Evolutionary conservation across 2,888 invertebrate species (phyloP), one percentile per base, ranked within the genome.

Genomic region (Petrolisthes cinctipes): DNA sequence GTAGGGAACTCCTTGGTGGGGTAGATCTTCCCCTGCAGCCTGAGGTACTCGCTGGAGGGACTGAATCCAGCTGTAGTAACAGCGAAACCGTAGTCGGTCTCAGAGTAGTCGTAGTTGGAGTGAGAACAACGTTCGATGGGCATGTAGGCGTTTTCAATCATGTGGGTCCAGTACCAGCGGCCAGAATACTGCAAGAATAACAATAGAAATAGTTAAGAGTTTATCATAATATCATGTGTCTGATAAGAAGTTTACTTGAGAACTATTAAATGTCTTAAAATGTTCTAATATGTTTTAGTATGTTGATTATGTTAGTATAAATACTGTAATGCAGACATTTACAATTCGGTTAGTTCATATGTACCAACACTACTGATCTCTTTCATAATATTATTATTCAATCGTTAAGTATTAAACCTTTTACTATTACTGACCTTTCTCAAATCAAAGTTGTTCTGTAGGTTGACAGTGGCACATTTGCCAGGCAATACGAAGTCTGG

Each of bases 11-110:
- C 80, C 71, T 56, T 80, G 6, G 85, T 85, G 20, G 85, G 85
- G 80, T 85, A 85, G 85, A 85, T 57, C 37, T 71, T 79, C 4
- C 80, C 80, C 20, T 85, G 68, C 9, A 80, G 5, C 71, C 56
- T 79, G 5, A 80, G 68, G 71, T 85, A 80, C 4, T 80, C 80
- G 54, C 54, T 61, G 4, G 54, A 56, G 23, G 56, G 80, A 53
- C 23, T 73, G 68, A 85, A 85, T 51, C 85, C 85, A n/a, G 85
- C 85, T 53, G 80, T 80, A 71, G 80, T 85, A 68, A 85, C 80
- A 53, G 79, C 71, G 80, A 85, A 85, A 54, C 85, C 85, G 7
- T 79, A 85, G 54, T 71, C 68, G 14, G 66, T 23, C 7, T 68
- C 80, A 4, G 80, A 68, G 56, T 85, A 85, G 4, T 85, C 85